Evolutionary conservation across 2,888 invertebrate genomes (phyloP), one percentile per base, ranked within the genome.

Genomic region (Anthophora plumipes): DNA sequence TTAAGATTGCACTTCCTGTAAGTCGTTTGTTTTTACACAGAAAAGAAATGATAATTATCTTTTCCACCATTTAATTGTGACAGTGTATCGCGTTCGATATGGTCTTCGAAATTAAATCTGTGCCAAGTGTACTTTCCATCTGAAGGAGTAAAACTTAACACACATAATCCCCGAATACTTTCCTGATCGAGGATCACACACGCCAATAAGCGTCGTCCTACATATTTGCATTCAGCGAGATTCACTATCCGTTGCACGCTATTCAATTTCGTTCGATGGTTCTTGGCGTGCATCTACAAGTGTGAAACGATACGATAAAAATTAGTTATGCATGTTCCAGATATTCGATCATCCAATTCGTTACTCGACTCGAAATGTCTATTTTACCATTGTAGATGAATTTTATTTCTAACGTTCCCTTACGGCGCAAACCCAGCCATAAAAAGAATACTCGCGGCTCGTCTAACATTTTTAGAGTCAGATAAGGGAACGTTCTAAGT

Each of bases 171-270:
- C 22, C 46, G 48, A 69, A 69, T 59, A 69, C 69, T 69, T 69
- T 69, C 59, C 59, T 69, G 59, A 39, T 69, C 37, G 31, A 14
- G n/a, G 20, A 20, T 25, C n/a, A 55, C 25, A 5, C 59, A 39
- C 57, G 37, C 57, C 55, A 43, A 55, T 67, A 54, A 48, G 5
- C 31, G 22, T 31, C 48, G 64, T 25, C 46, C 25, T 43, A 63
- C 52, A 63, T 61, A 41, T 37, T 48, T 17, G 54, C 73, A 66
- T 37, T 66, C 73, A 66, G 52, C 25, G 81, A 70, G 59, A 59
- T 63, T 22, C 66, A 81, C 72, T 79, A 80, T 80, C 80, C 57
- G 22, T 66, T 80, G 25, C 79, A 61, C 72, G 80, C 71, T 59
- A 64, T 61, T 61, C 71, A 70, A 60, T 66, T 72, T 80, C 66